Evolutionary conservation across 1,140 invertebrate species (phyloP), one percentile per base, ranked within the genome.

Genomic region (Anagrus nilaparvatae): DNA sequence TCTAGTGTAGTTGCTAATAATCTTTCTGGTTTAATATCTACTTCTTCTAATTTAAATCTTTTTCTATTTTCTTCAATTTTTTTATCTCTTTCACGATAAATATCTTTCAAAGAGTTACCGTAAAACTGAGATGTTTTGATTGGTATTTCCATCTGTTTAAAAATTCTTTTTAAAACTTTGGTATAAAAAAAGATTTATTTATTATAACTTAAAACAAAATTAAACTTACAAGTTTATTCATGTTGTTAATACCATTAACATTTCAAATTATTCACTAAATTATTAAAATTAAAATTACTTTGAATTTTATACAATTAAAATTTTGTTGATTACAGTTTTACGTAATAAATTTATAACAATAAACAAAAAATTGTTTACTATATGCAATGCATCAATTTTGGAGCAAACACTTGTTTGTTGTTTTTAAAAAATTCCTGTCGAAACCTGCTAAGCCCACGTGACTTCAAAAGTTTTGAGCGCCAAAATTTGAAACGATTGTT

Each of bases 81-180:
- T 6, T 40, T 39, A 16, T 47, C 27, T 16, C 30, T 30, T 16
- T 47, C 17, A 18, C 31, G 12, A 14, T 7, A 43, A 25, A 42
- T 33, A 2, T 24, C 23, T 2, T 18, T 13, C 13, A 43, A 28
- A 12, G 42, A 35, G n/a, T 18, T 9, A 1, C 43, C 41, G 18
- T 63, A 61, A 46, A 63, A 63, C 13, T 40, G 40, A 2, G 32
- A 24, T n/a, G 51, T n/a, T 14, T 36, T 23, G 20, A 60, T 47
- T 2, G 49, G 18, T 9, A 30, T 20, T 25, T 46, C 36, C 17
- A 40, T 35, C 44, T 40, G 29, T 10, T 37, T 30, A 19, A 2
- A 4, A 25, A 34, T 31, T 14, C 14, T 35, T 35, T n/a, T 21
- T 6, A 19, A 20, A 21, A 13, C 29, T 24, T 34, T 44, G 21